Evolutionary conservation across 2,113 vertebrate genomes (phyloP), one percentile per base, ranked within the genome.

Genomic region (Python bivittatus): DNA sequence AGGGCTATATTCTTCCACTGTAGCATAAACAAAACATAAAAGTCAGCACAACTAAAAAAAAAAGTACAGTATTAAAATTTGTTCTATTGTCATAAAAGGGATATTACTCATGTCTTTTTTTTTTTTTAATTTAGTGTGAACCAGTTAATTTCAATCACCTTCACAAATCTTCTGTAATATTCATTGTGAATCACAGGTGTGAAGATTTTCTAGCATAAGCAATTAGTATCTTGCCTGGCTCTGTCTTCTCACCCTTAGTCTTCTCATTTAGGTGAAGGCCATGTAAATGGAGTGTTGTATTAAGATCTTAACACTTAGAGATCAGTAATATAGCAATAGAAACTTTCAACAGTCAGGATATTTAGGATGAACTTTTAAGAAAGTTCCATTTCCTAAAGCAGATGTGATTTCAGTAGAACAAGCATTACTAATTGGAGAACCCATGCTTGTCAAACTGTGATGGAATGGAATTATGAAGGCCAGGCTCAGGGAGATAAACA

Each of bases 81-180:
- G 64, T 92, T 90, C 9, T 85, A 10, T 22, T 91, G 20, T 87
- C 90, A 94, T 48, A 44, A 90, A 94, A 91, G 9, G 0, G 7
- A 27, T 48, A 88, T 22, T 8, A 86, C 85, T 23, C 17, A 44
- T 87, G 23, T 2, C 17, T 91, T 58, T 6, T 6, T 0, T 87
- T 0, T 86, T 29, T 89, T 88, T 95, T 0, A 79, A 90, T 88
- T 87, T 0, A 10, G 1, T 4, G 72, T 88, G 90, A 44, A 38
- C 33, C 57, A 68, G 33, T 57, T 93, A 93, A 61, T 93, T 95
- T 92, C 84, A 61, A 0, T 2, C 25, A 52, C 64, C 13, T 91
- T 91, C 42, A 91, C 22, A 93, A 25, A 90, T 52, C 11, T 92
- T 68, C 91, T 33, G 86, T 38, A 93, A 86, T 88, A 61, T 89